Evolutionary conservation across 2,888 invertebrate species (phyloP).

Genomic region (Polydesmus complanatus): DNA sequence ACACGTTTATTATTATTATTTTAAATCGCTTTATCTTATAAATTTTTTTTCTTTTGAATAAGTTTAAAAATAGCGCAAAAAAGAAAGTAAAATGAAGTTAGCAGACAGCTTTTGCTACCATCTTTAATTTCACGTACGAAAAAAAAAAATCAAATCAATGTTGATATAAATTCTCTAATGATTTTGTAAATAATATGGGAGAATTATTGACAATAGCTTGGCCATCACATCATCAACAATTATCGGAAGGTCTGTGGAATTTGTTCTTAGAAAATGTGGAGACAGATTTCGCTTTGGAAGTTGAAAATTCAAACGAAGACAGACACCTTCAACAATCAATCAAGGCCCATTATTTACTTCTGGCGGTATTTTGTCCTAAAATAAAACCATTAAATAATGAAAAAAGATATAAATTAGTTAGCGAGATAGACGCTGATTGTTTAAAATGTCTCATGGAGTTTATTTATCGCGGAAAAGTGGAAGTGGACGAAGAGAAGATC

Average conservation of each 20-base stretch:
- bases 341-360: background rate
- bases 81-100: no score
- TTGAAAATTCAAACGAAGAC: background rate
- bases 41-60: no score
- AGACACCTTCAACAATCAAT: background rate
- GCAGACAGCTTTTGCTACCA: no score
- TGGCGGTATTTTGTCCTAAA: background rate
- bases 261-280: background rate
- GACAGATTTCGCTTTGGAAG: background rate
- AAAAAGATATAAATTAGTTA: background rate
- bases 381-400: background rate
- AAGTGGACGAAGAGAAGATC: background rate
- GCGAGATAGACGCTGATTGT: background rate
- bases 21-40: no score
- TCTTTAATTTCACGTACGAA: no score
- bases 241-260: conserved; percentile 1
- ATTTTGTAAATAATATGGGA: no score
- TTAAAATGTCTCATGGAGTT: background rate
- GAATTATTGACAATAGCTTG: background rate
- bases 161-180: no score
- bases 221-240: background rate
- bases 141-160: no score
- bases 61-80: no score
- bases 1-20: no score
- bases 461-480: background rate